These are phyloP conservation scores for Ophion costatus DNA, from an alignment of 2,888 invertebrate genomes.

Conservation along the genomic window DNA sequence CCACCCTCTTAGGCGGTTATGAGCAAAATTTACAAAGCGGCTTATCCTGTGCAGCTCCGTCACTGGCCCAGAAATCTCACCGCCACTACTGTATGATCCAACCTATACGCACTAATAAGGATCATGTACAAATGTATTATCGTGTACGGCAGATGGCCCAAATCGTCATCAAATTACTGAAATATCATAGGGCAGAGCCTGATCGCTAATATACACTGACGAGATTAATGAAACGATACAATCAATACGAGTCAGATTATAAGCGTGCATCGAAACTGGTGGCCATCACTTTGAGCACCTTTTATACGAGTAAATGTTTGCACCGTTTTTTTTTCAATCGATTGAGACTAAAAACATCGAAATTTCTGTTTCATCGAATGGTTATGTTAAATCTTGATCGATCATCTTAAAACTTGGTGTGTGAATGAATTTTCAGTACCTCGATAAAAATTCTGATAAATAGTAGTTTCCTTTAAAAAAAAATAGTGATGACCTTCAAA, in stretches of 20 bases:
- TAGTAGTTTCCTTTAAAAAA: too few relatives aligned
- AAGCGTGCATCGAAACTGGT: neutral
- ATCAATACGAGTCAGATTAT: neutral
- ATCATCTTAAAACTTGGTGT: too few relatives aligned
- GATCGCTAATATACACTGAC: neutral
- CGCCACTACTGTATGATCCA: neutral
- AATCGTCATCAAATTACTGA: neutral
- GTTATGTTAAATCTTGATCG: too few relatives aligned
- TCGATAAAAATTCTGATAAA: too few relatives aligned
- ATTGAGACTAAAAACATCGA: too few relatives aligned
- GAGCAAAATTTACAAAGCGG: slow-evolving; percentile 72
- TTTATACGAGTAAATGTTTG: too few relatives aligned
- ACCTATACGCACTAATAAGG: neutral
- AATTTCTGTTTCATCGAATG: too few relatives aligned
- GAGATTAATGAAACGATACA: neutral
- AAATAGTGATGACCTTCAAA: too few relatives aligned
- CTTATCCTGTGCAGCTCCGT: slow-evolving; percentile 71
- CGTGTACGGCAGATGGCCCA: neutral
- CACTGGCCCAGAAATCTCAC: slow-evolving; percentile 70
- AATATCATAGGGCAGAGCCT: neutral
- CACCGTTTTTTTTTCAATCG: too few relatives aligned
- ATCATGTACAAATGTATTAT: neutral
- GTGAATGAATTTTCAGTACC: too few relatives aligned
- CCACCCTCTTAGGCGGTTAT: slow-evolving; percentile 73
- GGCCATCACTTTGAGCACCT: too few relatives aligned